Evolutionary conservation across 2,888 invertebrate species (phyloP), one percentile per base, ranked within the genome.

Genomic region (Amaurobius ferox): DNA sequence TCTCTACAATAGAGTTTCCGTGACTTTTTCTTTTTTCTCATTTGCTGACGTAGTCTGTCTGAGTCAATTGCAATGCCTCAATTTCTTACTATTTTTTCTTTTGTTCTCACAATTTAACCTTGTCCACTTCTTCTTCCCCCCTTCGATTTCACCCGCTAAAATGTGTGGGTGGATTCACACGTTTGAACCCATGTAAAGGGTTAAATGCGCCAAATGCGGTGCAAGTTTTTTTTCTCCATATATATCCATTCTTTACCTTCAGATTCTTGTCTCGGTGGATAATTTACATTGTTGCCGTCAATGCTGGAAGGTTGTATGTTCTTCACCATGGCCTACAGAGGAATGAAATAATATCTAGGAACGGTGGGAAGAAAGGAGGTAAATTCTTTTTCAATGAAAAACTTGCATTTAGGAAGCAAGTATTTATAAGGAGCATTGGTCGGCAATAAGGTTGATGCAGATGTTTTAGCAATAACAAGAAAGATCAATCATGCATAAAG

Each of bases 1-100:
- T 76, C 48, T 70, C 76, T 48, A 70, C 77, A 85, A 85, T 85
- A 39, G 83, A 35, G 62, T 70, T 73, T 67, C 66, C 72, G 70
- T 71, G 72, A 70, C 66, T 72, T 32, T 48, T 23, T 61, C 44
- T 40, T 68, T 72, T 11, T 23, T 23, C 13, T 32, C 67, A 13
- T 66, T 40, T 67, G 71, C 39, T 55, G 79, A 64, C 40, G 61
- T 40, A 68, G 32, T 32, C 55, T 39, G n/a, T 19, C 30, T 39
- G 64, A 77, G 70, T 83, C 83, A 66, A 83, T 64, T 76, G 70
- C 67, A 73, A 48, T 62, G 44, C 40, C 61, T 55, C 30, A 29
- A 35, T 73, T 30, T 39, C 55, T 9, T 23, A 26, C 28, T 26
- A 28, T 76, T 62, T 32, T 62, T 9, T 35, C 9, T 23, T 9